Percentiles rank a stretch among this genome's conserved stretches.
phyloP scores from a whole-genome alignment of 2,113 vertebrate genomes.

The Albula glossodonta region DNA sequence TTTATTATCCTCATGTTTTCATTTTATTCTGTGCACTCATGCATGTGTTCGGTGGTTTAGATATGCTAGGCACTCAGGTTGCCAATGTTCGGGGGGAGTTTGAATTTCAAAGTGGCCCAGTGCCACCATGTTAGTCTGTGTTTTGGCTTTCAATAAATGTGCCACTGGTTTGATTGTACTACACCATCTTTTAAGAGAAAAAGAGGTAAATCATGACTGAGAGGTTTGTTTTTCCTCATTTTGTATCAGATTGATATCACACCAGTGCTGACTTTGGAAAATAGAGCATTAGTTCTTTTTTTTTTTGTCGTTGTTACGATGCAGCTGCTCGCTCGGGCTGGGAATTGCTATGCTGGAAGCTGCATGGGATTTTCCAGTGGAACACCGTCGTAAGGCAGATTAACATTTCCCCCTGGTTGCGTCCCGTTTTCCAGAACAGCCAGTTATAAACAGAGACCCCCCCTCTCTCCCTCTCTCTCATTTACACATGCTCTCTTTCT shows the following conservation, averaged over 20 bases:
- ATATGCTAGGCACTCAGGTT: neutral
- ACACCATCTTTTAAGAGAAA: neutral
- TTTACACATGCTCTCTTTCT: neutral
- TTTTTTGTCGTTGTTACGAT: neutral
- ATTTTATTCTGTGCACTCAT: neutral
- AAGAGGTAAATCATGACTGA: too few species aligned
- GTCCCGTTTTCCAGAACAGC: neutral
- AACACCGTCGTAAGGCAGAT: neutral
- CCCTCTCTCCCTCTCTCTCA: neutral
- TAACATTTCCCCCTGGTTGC: neutral
- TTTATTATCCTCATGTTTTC: slow-evolving; percentile 8
- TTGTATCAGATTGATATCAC: neutral
- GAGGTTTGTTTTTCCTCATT: neutral
- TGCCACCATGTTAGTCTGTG: neutral
- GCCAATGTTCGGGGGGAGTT: neutral
- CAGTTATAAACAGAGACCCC: neutral
- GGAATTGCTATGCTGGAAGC: neutral
- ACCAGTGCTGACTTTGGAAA: neutral
- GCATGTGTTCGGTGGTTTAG: neutral
- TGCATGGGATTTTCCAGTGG: neutral
- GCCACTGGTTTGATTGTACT: neutral
- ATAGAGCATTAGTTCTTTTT: neutral
- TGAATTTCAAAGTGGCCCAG: neutral
- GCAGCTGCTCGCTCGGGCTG: neutral
- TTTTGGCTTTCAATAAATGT: neutral